A percentile compares a stretch with the other conserved stretches of the same genome.
Conservation (phyloP, 2,888 invertebrate species). For the Lasiommata megera region DNA sequence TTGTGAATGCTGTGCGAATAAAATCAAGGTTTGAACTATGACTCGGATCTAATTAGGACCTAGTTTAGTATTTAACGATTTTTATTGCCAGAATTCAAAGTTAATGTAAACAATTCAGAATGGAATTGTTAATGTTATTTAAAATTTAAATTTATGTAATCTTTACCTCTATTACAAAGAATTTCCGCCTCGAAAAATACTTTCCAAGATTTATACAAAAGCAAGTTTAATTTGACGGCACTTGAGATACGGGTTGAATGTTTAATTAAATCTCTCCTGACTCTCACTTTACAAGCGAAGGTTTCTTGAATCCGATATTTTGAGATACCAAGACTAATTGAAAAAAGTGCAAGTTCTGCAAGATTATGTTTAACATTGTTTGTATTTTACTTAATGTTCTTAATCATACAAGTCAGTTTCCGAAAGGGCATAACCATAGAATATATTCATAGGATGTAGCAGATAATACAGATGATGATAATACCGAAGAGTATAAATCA, state of each 20-base stretch:
- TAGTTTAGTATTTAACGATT: background rate
- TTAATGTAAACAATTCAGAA: background rate
- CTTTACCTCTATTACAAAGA: conserved; percentile 13
- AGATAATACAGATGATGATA: too few relatives aligned
- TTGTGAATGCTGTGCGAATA: background rate
- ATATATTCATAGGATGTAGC: too few relatives aligned
- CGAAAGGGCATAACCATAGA: too few relatives aligned
- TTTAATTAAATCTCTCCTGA: conserved; percentile 19
- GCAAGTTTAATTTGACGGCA: conserved; percentile 19
- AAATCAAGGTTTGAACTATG: background rate
- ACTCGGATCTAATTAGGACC: background rate
- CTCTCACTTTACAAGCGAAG: conserved; percentile 8
- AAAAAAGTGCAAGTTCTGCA: background rate
- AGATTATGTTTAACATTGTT: too few relatives aligned
- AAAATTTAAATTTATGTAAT: conserved; percentile 18
- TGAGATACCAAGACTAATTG: background rate
- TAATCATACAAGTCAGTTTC: too few relatives aligned
- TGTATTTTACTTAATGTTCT: too few relatives aligned
- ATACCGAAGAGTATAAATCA: too few relatives aligned
- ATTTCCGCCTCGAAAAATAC: conserved; percentile 22
- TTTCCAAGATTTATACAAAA: conserved; percentile 14
- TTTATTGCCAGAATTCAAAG: background rate
- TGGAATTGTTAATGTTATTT: conserved; percentile 5
- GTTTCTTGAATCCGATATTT: conserved; percentile 4
- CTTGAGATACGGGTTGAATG: conserved; percentile 18